Conservation (phyloP, 2,113 vertebrate species). For the Regulus satrapa region DNA sequence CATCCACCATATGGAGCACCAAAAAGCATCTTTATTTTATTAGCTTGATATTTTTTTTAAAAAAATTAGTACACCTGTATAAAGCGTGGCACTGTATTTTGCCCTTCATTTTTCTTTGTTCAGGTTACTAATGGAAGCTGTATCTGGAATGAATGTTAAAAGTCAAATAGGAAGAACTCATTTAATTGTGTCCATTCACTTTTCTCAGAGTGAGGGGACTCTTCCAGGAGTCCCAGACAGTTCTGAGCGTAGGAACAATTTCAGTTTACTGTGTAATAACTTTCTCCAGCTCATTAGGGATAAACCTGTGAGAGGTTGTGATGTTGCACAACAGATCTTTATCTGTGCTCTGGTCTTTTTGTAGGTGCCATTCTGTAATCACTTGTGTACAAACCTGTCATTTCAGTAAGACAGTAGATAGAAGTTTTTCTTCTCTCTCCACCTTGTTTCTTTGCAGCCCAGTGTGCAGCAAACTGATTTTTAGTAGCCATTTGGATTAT, state of each 20-base stretch:
- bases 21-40: neutral
- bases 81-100: neutral
- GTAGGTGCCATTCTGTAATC: neutral
- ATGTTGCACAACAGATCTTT: neutral
- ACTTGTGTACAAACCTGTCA: neutral
- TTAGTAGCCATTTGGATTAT: neutral
- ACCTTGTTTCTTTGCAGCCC: neutral
- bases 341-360: neutral
- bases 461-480: neutral
- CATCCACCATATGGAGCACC: neutral
- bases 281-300: neutral
- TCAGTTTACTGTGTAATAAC: neutral
- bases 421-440: neutral
- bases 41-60: neutral
- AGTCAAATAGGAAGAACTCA: neutral
- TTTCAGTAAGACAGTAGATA: neutral
- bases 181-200: neutral
- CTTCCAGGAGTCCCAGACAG: neutral
- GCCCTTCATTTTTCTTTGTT: neutral
- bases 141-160: neutral
- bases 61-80: neutral
- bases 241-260: neutral
- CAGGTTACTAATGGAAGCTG: neutral
- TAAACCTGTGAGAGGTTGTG: accelerated
- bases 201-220: neutral